Evolutionary conservation across 2,797 vertebrate species (phyloP).

Genomic region (Pristis pectinata): DNA sequence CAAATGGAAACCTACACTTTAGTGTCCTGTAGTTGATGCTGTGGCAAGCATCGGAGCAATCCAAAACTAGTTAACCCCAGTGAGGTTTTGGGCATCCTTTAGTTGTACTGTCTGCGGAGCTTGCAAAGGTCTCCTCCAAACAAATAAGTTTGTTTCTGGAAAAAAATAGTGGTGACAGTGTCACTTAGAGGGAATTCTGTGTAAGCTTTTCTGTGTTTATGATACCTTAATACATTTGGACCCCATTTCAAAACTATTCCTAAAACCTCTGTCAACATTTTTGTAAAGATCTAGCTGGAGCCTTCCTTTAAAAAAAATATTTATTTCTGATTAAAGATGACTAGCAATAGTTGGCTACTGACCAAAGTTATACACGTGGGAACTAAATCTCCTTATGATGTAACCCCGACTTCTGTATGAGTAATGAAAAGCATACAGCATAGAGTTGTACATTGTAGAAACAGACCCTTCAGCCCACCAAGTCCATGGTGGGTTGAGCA

Average conservation of each 20-base stretch:
- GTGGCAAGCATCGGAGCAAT: not conserved
- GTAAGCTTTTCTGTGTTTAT: not conserved
- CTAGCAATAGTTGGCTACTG: not conserved
- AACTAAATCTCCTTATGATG: not conserved
- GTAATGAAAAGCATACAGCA: not conserved
- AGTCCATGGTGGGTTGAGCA: too few relatives aligned
- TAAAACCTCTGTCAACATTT: not conserved
- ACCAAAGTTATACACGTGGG: not conserved
- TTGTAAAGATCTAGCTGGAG: not conserved
- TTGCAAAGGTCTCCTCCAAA: not conserved
- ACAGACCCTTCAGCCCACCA: too few relatives aligned
- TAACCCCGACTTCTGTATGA: not conserved
- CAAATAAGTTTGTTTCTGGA: not conserved
- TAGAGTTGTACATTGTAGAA: too few relatives aligned
- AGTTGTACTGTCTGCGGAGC: not conserved
- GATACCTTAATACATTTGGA: not conserved
- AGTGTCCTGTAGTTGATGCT: slow-evolving; percentile 18
- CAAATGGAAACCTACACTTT: not conserved
- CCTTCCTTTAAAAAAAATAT: not conserved
- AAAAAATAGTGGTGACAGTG: not conserved
- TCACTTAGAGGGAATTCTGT: not conserved
- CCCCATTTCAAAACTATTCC: not conserved
- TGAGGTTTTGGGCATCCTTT: not conserved
- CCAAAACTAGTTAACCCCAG: not conserved
- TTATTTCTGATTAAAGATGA: not conserved